Evolutionary conservation across 64 coral and sea anemone genomes (phyloP).

Genomic region (Astreopora myriophthalma): DNA sequence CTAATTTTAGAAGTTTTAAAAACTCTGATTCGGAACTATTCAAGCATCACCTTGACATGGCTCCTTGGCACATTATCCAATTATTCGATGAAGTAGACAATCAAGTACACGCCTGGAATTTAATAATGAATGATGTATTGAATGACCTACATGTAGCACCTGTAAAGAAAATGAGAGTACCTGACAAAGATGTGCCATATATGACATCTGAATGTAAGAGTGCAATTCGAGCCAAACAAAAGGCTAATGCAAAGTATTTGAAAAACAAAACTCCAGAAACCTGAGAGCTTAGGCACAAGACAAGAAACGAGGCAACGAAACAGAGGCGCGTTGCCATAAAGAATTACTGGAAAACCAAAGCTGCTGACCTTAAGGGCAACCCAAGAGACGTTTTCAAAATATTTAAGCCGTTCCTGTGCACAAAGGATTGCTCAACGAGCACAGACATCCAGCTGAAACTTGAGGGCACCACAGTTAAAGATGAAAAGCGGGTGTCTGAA

Average conservation of each 20-base stretch:
- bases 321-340: slow-evolving; percentile 41
- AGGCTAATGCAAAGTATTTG: slow-evolving; percentile 27
- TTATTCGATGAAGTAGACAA: slow-evolving; percentile 45
- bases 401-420: not conserved
- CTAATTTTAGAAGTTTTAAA: slow-evolving; percentile 27
- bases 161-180: slow-evolving; percentile 24
- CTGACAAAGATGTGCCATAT: not conserved
- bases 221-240: not conserved
- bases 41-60: not conserved
- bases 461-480: not conserved
- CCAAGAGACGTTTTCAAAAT: not conserved
- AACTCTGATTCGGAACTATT: not conserved
- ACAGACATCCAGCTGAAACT: not conserved
- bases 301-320: slow-evolving; percentile 55
- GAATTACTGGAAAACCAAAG: not conserved
- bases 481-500: slow-evolving; percentile 2
- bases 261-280: slow-evolving; percentile 22
- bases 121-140: slow-evolving; percentile 39
- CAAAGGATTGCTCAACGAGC: not conserved
- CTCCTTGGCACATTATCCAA: not conserved
- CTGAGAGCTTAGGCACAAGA: slow-evolving; percentile 36
- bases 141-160: slow-evolving; percentile 45
- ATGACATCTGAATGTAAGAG: not conserved
- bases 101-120: slow-evolving; percentile 30
- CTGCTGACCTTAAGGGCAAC: not conserved